A percentile compares a stretch with the other conserved stretches of the same genome.
Conservation (phyloP, 2,113 vertebrate genomes). For the Polypterus bichir region DNA sequence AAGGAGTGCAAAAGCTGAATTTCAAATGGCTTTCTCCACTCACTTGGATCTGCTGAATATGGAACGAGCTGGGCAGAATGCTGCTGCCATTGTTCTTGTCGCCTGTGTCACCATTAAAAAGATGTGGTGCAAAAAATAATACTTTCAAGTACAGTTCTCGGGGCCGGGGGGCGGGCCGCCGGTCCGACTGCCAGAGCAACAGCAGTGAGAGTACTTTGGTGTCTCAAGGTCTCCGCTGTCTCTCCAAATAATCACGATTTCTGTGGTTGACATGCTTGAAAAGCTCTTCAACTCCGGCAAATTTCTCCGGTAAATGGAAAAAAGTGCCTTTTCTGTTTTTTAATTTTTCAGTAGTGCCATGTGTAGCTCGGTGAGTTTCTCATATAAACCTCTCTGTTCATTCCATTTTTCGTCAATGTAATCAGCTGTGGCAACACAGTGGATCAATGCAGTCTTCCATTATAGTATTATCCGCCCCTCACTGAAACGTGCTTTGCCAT, state of each 20-base stretch:
- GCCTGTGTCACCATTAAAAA: slow-evolving; percentile 43
- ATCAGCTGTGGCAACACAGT: neutral
- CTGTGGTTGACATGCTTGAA: neutral
- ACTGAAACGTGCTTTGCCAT: no score
- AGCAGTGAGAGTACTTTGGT: neutral
- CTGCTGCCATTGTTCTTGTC: slow-evolving; percentile 43
- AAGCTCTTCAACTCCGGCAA: neutral
- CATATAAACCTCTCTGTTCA: neutral
- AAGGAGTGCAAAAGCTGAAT: slow-evolving; percentile 60
- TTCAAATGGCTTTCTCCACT: slow-evolving; percentile 55
- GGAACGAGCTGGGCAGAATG: slow-evolving; percentile 32
- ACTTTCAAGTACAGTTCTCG: slow-evolving; percentile 19
- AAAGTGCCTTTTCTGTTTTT: no score
- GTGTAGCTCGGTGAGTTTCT: no score
- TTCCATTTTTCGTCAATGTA: neutral
- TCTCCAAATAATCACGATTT: slow-evolving; percentile 20
- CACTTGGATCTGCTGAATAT: slow-evolving; percentile 53
- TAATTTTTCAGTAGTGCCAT: no score
- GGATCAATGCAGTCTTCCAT: neutral
- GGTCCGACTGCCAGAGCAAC: neutral
- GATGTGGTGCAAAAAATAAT: slow-evolving; percentile 34
- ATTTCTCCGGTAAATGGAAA: no score
- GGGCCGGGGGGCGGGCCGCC: slow-evolving; percentile 19
- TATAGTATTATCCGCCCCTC: neutral
- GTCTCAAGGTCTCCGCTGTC: slow-evolving; percentile 18